Evolutionary conservation across 1,140 invertebrate genomes (phyloP).

Genomic region (Rhizoglyphus robini): DNA sequence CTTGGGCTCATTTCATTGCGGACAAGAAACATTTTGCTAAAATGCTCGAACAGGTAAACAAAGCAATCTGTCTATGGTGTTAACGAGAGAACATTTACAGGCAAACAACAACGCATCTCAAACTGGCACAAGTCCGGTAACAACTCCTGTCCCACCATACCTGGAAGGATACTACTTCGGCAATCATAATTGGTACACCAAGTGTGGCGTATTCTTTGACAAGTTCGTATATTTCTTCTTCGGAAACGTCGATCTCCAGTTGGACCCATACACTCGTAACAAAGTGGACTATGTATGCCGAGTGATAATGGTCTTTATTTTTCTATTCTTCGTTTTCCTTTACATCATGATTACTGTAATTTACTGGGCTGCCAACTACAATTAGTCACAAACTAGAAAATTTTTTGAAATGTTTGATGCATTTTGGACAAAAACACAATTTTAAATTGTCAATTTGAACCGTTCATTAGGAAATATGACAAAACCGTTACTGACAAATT

Average conservation of each 20-base stretch:
- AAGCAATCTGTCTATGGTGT: not conserved
- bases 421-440: too few species aligned
- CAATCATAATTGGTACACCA: conserved; percentile 5
- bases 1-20: conserved; percentile 17
- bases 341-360: not conserved
- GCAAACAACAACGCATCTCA: not conserved
- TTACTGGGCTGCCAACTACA: conserved; percentile 13
- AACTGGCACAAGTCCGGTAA: not conserved
- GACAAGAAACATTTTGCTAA: conserved; percentile 13
- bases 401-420: too few species aligned
- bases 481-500: too few species aligned
- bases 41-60: not conserved
- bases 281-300: conserved; percentile 18
- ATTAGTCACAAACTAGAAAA: conserved; percentile 3
- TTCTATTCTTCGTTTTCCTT: not conserved
- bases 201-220: conserved; percentile 8
- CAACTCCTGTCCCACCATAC: not conserved
- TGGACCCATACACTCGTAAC: conserved; percentile 19
- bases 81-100: not conserved
- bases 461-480: too few species aligned
- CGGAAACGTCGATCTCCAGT: conserved; percentile 11
- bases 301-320: conserved; percentile 10
- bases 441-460: too few species aligned
- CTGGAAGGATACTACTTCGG: conserved; percentile 14
- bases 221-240: conserved; percentile 1